Conservation (phyloP, 2,797 vertebrate species). For the Pantherophis vulpinus region DNA sequence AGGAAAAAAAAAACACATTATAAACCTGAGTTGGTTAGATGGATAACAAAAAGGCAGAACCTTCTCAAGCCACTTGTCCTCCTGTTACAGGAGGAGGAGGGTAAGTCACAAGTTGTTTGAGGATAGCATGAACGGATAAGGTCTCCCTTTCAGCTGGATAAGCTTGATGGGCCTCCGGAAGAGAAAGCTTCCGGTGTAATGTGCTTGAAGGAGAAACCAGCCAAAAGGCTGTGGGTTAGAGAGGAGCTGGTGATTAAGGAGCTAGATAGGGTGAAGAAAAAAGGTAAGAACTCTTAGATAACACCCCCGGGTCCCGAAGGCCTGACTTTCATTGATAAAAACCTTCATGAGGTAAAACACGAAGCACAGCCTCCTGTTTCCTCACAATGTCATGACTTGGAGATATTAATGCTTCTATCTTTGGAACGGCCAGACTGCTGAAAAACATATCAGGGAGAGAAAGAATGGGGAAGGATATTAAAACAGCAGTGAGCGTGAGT, state of each 20-base stretch:
- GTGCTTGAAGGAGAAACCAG: not conserved
- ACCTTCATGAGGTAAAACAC: slow-evolving; percentile 50
- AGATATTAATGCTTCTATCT: slow-evolving; percentile 69
- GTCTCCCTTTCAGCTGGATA: not conserved
- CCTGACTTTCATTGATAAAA: slow-evolving; percentile 67
- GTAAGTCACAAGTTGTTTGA: not conserved
- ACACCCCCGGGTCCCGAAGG: slow-evolving; percentile 36
- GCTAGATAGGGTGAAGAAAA: slow-evolving; percentile 39
- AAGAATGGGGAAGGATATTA: slow-evolving; percentile 16
- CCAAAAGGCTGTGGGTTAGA: no score
- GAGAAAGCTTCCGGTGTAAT: not conserved
- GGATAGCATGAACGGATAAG: not conserved
- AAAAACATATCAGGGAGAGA: slow-evolving; percentile 67
- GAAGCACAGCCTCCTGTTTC: slow-evolving; percentile 65
- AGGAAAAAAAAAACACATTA: not conserved
- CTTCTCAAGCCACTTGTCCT: not conserved
- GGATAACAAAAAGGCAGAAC: not conserved
- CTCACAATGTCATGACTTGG: slow-evolving; percentile 73
- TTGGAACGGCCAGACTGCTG: slow-evolving; percentile 65
- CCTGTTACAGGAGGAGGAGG: not conserved
- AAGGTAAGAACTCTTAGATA: slow-evolving; percentile 23
- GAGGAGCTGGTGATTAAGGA: slow-evolving; percentile 9
- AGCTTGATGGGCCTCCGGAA: slow-evolving; percentile 18
- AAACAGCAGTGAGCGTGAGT: slow-evolving; percentile 45
- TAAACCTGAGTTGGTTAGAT: not conserved